A percentile compares a stretch with the other conserved stretches of the same genome.
Conservation (phyloP, 2,888 invertebrate genomes). For the Sminthurides aquaticus region DNA sequence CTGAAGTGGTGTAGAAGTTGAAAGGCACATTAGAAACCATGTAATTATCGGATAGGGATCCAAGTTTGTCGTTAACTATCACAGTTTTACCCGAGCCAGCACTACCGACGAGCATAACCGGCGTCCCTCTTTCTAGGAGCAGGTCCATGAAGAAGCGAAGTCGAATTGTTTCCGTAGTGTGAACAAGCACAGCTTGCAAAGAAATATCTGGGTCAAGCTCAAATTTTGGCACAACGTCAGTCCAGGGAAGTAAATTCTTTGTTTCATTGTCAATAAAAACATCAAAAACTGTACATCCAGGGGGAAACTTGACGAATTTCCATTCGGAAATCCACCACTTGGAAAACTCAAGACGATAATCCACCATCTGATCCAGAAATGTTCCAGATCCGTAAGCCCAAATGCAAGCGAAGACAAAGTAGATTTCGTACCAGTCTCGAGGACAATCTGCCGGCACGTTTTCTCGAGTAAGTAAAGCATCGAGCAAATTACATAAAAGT, state of each 20-base stretch:
- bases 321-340: slow-evolving; percentile 98
- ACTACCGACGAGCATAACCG: slow-evolving; percentile 76
- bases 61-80: slow-evolving; percentile 73
- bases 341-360: slow-evolving; percentile 89
- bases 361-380: slow-evolving; percentile 84
- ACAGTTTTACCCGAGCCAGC: slow-evolving; percentile 94
- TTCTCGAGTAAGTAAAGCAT: slow-evolving; percentile 71
- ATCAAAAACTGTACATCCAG: slow-evolving; percentile 88
- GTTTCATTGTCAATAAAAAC: slow-evolving; percentile 85
- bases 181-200: slow-evolving; percentile 82
- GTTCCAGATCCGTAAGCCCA: slow-evolving; percentile 98
- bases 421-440: slow-evolving; percentile 90
- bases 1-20: slow-evolving; percentile 88
- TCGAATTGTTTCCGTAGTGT: slow-evolving; percentile 86
- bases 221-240: slow-evolving; percentile 79
- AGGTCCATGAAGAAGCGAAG: slow-evolving; percentile 82
- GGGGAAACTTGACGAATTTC: slow-evolving; percentile 85
- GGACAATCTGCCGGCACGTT: slow-evolving; percentile 81
- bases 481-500: slow-evolving; percentile 83
- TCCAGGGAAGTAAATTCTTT: slow-evolving; percentile 83
- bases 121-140: slow-evolving; percentile 77
- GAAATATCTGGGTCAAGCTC: slow-evolving; percentile 87
- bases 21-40: slow-evolving; percentile 89
- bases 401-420: slow-evolving; percentile 89
- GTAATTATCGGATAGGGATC: slow-evolving; percentile 71